A percentile compares a stretch with the other conserved stretches of the same genome.
These are phyloP conservation scores for Tipula vernalis DNA, from an alignment of 2,888 invertebrate species.

Conservation along the genomic window DNA sequence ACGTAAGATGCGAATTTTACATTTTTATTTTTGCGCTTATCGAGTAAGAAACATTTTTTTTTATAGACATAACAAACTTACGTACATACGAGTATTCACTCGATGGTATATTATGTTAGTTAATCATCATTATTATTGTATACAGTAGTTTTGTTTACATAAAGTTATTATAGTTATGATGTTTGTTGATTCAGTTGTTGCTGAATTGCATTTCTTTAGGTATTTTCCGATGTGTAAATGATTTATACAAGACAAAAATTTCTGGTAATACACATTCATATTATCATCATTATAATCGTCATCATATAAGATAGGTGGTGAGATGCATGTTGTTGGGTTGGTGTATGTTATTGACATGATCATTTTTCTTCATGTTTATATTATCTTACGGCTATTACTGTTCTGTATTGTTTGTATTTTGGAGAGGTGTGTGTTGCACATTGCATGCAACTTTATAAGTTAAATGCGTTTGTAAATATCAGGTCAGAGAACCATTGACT, in stretches of 20 bases:
- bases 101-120: neutral
- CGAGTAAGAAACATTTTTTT: neutral
- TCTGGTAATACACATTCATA: neutral
- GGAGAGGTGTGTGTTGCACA: neutral
- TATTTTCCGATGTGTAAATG: neutral
- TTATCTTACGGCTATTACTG: neutral
- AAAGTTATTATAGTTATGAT: neutral
- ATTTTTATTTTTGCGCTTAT: neutral
- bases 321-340: neutral
- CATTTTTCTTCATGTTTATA: neutral
- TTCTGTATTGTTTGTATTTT: neutral
- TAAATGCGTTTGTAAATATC: neutral
- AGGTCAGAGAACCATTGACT: neutral
- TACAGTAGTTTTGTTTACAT: neutral
- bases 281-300: neutral
- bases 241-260: neutral
- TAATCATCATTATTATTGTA: neutral
- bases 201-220: neutral
- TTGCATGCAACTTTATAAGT: neutral
- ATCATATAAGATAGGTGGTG: neutral
- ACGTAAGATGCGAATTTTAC: neutral
- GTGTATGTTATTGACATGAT: neutral
- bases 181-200: neutral
- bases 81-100: neutral
- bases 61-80: neutral